Conservation (phyloP, 2,888 invertebrate species). For the Podotricha telesiphe region DNA sequence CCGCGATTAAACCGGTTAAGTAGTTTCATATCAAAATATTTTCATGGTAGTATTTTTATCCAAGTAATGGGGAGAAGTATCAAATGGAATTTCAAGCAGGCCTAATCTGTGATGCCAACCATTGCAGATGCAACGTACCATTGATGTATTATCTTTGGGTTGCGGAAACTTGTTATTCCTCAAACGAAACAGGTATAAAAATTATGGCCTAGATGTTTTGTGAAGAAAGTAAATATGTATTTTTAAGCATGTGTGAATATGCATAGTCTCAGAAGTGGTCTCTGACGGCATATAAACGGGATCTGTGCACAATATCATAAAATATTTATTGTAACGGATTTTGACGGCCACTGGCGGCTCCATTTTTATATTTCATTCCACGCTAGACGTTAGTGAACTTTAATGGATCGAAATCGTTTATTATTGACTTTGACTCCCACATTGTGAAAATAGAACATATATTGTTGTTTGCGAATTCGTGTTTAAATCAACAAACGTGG, state of each 20-base stretch:
- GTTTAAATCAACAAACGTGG: neutral
- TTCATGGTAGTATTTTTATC: no score
- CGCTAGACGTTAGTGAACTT: conserved; percentile 74
- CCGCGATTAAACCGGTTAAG: no score
- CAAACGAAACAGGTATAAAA: no score
- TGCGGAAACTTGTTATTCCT: no score
- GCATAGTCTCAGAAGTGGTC: conserved; percentile 51
- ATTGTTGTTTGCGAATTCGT: neutral
- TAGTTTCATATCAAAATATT: no score
- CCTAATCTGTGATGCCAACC: no score
- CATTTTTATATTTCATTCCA: conserved; percentile 76
- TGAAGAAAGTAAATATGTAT: neutral
- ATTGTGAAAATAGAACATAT: conserved; percentile 12
- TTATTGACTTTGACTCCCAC: conserved; percentile 55
- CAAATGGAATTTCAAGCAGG: no score
- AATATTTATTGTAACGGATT: conserved; percentile 65
- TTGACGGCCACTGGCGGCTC: conserved; percentile 61
- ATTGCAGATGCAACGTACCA: no score
- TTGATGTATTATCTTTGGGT: no score
- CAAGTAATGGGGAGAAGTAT: no score
- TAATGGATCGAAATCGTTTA: conserved; percentile 66
- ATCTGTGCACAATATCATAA: conserved; percentile 61
- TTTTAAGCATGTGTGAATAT: conserved; percentile 45
- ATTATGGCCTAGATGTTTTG: neutral
- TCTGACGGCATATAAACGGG: conserved; percentile 43